Evolutionary conservation across 2,113 vertebrate species (phyloP), one percentile per base, ranked within the genome.

Genomic region (Odobenus rosmarus): DNA sequence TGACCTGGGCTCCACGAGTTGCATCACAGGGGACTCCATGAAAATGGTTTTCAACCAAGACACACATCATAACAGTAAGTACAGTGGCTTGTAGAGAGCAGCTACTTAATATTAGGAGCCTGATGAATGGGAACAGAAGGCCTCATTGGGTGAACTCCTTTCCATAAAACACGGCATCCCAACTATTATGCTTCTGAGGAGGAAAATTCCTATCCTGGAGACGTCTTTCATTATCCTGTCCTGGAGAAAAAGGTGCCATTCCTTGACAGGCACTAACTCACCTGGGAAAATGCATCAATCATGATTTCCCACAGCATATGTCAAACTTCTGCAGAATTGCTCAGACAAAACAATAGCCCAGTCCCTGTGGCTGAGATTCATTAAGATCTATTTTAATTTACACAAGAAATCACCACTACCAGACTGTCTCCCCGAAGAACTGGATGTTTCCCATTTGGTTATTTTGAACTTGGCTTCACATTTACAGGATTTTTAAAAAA

Each of bases 391-490:
- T 61, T 97, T 94, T 55, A 80, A 88, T 92, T 80, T 94, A 51
- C 36, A 19, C 33, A 62, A 79, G 57, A 71, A 90, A 80, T 90
- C 57, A 24, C 16, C 42, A 81, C 46, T 31, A 85, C 49, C 33
- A 88, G 31, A 81, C 4, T 53, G 13, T 86, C 36, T 97, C 57
- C 28, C 31, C 69, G 61, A 82, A 81, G 11, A 79, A 86, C 23
- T 55, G 16, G 8, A 8, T 77, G 23, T 79, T 90, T 91, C 24
- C n/a, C 28, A 77, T 81, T 53, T 86, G 31, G 36, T 86, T 87
- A 83, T 90, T 96, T 94, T 88, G 74, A 93, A 92, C 49, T 95
- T 96, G 93, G n/a, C 33, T 83, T 81, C 94, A 93, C 36, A 82
- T n/a, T 93, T 91, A 11, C 21, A 76, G 18, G 16, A 92, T 64